Conservation (phyloP, 2,888 invertebrate genomes). For the Nymphalis c-album region DNA sequence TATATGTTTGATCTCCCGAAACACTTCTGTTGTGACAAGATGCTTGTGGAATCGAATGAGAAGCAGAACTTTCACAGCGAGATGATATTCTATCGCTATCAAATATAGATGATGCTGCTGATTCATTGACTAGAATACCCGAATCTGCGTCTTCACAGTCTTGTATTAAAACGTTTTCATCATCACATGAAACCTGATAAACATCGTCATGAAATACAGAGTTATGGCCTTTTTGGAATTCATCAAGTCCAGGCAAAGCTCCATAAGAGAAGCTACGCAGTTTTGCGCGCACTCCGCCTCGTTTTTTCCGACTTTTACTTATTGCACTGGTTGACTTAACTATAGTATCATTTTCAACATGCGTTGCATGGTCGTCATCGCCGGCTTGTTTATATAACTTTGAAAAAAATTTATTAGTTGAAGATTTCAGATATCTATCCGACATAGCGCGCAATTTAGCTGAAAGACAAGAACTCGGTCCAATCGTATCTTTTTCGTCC, state of each 20-base stretch:
- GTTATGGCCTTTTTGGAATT: constrained; percentile 83
- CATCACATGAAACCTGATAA: constrained; percentile 74
- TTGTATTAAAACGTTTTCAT: constrained; percentile 80
- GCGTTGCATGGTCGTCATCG: constrained; percentile 58
- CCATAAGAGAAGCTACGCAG: constrained; percentile 88
- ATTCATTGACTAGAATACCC: constrained; percentile 88
- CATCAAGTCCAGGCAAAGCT: constrained; percentile 86
- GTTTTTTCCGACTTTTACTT: constrained; percentile 67
- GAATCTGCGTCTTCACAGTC: constrained; percentile 88
- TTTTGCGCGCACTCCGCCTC: constrained; percentile 75
- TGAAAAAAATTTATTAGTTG: constrained; percentile 85
- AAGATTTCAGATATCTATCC: constrained; percentile 86
- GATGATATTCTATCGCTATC: constrained; percentile 80
- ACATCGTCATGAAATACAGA: constrained; percentile 84
- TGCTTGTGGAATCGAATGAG: constrained; percentile 64
- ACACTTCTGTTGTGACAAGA: constrained; percentile 75
- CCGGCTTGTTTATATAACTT: constrained; percentile 83
- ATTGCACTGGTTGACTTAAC: constrained; percentile 58
- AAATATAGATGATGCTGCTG: constrained; percentile 85
- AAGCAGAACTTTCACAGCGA: constrained; percentile 78
- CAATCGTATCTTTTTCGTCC: constrained; percentile 74
- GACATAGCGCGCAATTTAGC: constrained; percentile 88
- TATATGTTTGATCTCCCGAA: constrained; percentile 74
- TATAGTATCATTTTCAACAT: constrained; percentile 55
- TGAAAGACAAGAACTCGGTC: constrained; percentile 83